Percentiles rank a stretch among this genome's conserved stretches.
Evolutionary conservation across 2,113 vertebrate genomes (phyloP).

Genomic region (Colius striatus): DNA sequence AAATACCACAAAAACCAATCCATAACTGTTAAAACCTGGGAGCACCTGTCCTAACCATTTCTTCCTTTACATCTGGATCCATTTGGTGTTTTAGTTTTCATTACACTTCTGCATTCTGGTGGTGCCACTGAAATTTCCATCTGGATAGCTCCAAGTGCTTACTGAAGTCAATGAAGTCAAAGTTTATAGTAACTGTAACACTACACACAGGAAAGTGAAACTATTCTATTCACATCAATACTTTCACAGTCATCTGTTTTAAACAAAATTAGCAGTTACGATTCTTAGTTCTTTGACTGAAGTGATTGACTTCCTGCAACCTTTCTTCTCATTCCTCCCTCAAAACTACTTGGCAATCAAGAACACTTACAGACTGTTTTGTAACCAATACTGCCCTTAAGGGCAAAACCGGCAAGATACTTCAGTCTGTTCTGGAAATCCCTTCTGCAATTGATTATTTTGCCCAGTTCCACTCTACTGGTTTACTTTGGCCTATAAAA

Average conservation of each 20-base stretch:
- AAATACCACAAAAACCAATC: neutral
- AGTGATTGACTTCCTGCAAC: slow-evolving; percentile 48
- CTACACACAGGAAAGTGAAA: neutral
- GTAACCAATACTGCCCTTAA: slow-evolving; percentile 3
- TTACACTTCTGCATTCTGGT: neutral
- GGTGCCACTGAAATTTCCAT: neutral
- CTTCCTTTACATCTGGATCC: neutral
- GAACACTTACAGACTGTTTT: slow-evolving; percentile 19
- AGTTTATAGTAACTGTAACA: neutral
- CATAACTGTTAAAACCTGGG: neutral
- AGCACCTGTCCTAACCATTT: slow-evolving; percentile 1
- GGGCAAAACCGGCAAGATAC: slow-evolving; percentile 7
- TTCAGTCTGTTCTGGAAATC: slow-evolving; percentile 33
- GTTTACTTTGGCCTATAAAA: neutral
- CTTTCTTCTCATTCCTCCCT: slow-evolving; percentile 38
- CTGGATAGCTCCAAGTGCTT: neutral
- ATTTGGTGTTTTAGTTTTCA: neutral
- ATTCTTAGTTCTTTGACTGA: neutral
- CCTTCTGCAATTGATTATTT: slow-evolving; percentile 31
- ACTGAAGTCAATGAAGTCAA: neutral
- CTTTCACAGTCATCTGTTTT: neutral
- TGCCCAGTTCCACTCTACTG: neutral
- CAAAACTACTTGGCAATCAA: slow-evolving; percentile 16
- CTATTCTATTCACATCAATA: neutral
- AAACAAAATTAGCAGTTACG: neutral